phyloP scores from a whole-genome alignment of 2,113 vertebrate genomes.

The Sebastes schlegelii region DNA sequence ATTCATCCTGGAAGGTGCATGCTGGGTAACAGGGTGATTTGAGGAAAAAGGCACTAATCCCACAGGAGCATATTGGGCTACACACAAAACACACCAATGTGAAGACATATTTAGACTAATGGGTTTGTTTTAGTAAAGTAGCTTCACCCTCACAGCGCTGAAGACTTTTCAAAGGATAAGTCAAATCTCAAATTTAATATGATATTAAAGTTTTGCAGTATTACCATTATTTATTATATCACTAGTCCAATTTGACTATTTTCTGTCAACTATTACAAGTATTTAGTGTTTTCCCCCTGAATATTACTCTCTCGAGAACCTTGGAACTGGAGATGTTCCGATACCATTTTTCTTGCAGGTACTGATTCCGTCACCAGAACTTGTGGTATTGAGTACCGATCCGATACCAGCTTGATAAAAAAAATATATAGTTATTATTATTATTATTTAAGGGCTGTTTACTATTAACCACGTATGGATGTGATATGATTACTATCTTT shows the following conservation, averaged over 20 bases:
- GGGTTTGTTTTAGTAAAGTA: not conserved
- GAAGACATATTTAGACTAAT: slow-evolving; percentile 15
- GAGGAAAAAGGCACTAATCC: slow-evolving; percentile 1
- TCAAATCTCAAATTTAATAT: not conserved
- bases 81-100: not conserved
- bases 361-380: too few relatives aligned
- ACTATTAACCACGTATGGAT: too few relatives aligned
- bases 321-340: too few relatives aligned
- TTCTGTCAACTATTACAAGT: not conserved
- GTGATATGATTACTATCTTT: too few relatives aligned
- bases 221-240: too few relatives aligned
- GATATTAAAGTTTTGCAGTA: not conserved
- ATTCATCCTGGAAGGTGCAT: slow-evolving; percentile 5
- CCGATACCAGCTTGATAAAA: too few relatives aligned
- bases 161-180: not conserved
- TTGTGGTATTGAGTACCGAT: too few relatives aligned
- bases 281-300: not conserved
- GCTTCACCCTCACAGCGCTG: not conserved
- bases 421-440: too few relatives aligned
- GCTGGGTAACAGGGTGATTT: slow-evolving; percentile 26
- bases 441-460: too few relatives aligned
- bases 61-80: not conserved
- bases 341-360: too few relatives aligned
- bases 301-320: not conserved
- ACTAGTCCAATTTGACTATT: not conserved